phyloP scores from a whole-genome alignment of 2,888 invertebrate species.

The Zelleria hepariella region DNA sequence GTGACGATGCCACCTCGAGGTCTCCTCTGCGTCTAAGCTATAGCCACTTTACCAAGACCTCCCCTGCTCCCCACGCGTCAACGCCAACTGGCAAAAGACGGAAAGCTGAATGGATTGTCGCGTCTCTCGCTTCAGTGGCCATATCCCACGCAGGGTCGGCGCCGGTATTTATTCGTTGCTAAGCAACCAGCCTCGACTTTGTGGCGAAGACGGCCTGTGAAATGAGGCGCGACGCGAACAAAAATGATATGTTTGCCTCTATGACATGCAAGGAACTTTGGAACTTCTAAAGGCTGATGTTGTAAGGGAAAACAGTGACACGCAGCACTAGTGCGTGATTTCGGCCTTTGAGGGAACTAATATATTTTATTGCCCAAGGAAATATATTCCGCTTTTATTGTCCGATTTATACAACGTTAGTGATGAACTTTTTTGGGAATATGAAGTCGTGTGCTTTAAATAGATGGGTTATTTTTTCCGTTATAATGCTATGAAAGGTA shows the following conservation, averaged over 20 bases:
- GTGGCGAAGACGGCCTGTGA: constrained; percentile 46
- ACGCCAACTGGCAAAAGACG: background rate
- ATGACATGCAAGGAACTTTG: constrained; percentile 38
- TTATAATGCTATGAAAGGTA: background rate
- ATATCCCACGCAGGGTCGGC: constrained; percentile 38
- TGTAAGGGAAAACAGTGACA: constrained; percentile 37
- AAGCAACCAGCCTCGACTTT: constrained; percentile 51
- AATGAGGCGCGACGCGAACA: constrained; percentile 51
- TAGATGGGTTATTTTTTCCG: background rate
- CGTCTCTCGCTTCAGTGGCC: constrained; percentile 37
- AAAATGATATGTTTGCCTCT: constrained; percentile 50
- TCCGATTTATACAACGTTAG: constrained; percentile 17
- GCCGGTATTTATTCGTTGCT: constrained; percentile 53
- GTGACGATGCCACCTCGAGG: constrained; percentile 51
- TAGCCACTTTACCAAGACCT: constrained; percentile 39
- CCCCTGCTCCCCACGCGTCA: constrained; percentile 30
- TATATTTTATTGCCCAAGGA: constrained; percentile 25
- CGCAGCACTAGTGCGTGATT: constrained; percentile 33
- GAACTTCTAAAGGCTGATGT: constrained; percentile 30
- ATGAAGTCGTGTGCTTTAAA: background rate
- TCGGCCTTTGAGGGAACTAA: constrained; percentile 24
- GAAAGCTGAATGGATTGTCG: constrained; percentile 22
- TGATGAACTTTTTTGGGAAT: constrained; percentile 15
- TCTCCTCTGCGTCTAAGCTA: constrained; percentile 38
- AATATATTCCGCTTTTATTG: constrained; percentile 19